Conservation (phyloP, 1,140 invertebrate genomes). For the Trichomalopsis sarcophagae region DNA sequence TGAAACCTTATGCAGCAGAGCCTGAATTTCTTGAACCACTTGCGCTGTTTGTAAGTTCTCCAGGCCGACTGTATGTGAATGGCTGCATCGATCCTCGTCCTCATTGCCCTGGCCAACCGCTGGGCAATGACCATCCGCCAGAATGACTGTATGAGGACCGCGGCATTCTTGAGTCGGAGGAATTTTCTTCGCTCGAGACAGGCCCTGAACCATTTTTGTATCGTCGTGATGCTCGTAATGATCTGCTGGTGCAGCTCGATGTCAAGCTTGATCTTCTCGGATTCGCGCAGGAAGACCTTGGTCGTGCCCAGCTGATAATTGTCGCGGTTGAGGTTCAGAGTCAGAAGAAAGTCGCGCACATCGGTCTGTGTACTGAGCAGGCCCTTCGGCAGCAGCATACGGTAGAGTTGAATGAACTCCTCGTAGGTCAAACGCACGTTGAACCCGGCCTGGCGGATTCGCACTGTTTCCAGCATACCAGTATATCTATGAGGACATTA, state of each 20-base stretch:
- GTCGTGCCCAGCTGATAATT: constrained; percentile 93
- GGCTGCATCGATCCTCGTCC: constrained; percentile 78
- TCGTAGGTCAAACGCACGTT: constrained; percentile 95
- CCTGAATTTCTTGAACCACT: constrained; percentile 81
- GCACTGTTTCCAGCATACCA: constrained; percentile 96
- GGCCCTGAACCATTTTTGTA: constrained; percentile 94
- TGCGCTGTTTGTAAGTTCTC: constrained; percentile 80
- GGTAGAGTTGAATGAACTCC: constrained; percentile 94
- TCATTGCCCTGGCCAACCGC: constrained; percentile 67
- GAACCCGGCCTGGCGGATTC: constrained; percentile 96
- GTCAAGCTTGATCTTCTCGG: constrained; percentile 95
- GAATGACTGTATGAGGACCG: constrained; percentile 86
- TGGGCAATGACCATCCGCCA: constrained; percentile 81
- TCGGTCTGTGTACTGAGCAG: constrained; percentile 86
- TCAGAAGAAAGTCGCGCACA: constrained; percentile 86
- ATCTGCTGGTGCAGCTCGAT: constrained; percentile 94
- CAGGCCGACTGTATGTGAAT: constrained; percentile 86
- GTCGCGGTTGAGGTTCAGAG: constrained; percentile 87
- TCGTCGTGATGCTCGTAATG: constrained; percentile 91
- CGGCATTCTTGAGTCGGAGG: constrained; percentile 82
- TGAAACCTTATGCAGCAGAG: constrained; percentile 82
- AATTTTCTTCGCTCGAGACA: constrained; percentile 87
- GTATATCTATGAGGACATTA: constrained; percentile 81
- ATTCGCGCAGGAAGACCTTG: constrained; percentile 95
- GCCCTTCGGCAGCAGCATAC: constrained; percentile 93